phyloP scores from a whole-genome alignment of 2,888 invertebrate species.

The Tribolium freemani region DNA sequence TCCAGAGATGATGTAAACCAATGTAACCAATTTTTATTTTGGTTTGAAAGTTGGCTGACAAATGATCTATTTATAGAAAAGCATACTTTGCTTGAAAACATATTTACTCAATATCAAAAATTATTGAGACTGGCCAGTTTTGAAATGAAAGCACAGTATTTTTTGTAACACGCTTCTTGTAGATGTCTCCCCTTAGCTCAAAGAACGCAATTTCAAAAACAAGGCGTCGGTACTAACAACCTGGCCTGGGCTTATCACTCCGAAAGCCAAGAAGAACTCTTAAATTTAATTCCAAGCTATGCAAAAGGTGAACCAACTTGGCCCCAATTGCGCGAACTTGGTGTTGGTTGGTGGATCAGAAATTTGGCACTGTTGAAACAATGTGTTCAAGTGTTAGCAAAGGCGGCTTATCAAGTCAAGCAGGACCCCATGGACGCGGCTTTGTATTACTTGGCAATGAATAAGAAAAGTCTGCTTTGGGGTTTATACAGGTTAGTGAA shows the following conservation, averaged over 20 bases:
- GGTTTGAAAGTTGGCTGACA: too few species aligned
- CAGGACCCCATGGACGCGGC: constrained; percentile 99
- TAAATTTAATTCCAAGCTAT: constrained; percentile 90
- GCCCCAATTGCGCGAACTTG: constrained; percentile 90
- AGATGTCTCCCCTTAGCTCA: constrained; percentile 94
- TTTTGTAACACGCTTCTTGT: neutral
- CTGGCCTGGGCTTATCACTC: constrained; percentile 99
- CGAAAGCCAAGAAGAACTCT: constrained; percentile 95
- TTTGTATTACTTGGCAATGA: constrained; percentile 97
- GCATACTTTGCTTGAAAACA: too few species aligned
- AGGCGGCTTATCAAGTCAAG: constrained; percentile 90
- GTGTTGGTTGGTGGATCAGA: constrained; percentile 96
- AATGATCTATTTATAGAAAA: too few species aligned
- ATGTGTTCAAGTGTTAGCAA: constrained; percentile 94
- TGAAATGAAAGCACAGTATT: too few species aligned
- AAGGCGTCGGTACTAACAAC: constrained; percentile 90
- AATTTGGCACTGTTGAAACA: constrained; percentile 85
- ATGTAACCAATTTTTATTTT: too few species aligned
- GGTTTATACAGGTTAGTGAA: constrained; percentile 78
- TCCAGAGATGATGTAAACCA: too few species aligned
- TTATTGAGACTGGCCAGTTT: too few species aligned
- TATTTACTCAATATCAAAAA: too few species aligned
- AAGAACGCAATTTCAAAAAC: constrained; percentile 86
- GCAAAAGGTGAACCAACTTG: constrained; percentile 89
- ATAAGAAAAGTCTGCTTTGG: constrained; percentile 96